Conservation (phyloP, 2,113 vertebrate genomes). For the Pedionomus torquatus region DNA sequence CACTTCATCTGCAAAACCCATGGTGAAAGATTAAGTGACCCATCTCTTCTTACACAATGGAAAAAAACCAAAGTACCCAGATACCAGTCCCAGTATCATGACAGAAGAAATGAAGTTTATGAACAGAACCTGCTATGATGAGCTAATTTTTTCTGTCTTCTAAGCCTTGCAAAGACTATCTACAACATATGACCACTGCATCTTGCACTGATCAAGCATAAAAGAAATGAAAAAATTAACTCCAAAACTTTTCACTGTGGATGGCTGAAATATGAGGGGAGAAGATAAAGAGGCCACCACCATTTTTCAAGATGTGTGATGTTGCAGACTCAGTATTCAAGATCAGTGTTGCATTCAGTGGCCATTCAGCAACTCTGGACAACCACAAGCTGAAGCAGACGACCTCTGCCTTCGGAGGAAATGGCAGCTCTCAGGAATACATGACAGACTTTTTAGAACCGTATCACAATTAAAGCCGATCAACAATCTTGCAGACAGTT, state of each 20-base stretch:
- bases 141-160: background rate
- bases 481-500: background rate
- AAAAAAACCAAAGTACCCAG: background rate
- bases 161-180: background rate
- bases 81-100: background rate
- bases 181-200: background rate
- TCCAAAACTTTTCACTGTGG: background rate
- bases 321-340: background rate
- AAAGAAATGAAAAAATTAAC: background rate
- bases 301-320: background rate
- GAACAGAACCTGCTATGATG: background rate
- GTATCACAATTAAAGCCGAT: conserved; percentile 10
- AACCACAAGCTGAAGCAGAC: conserved; percentile 20
- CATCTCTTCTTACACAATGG: background rate
- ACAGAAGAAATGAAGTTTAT: background rate
- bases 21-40: background rate
- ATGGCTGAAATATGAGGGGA: background rate
- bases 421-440: background rate
- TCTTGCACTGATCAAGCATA: background rate
- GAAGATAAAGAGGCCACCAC: background rate
- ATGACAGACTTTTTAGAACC: background rate
- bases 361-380: background rate
- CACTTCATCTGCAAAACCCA: background rate
- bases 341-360: background rate
- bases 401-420: conserved; percentile 18